Conservation (phyloP, 2,888 invertebrate genomes). For the Amiota mariae region DNA sequence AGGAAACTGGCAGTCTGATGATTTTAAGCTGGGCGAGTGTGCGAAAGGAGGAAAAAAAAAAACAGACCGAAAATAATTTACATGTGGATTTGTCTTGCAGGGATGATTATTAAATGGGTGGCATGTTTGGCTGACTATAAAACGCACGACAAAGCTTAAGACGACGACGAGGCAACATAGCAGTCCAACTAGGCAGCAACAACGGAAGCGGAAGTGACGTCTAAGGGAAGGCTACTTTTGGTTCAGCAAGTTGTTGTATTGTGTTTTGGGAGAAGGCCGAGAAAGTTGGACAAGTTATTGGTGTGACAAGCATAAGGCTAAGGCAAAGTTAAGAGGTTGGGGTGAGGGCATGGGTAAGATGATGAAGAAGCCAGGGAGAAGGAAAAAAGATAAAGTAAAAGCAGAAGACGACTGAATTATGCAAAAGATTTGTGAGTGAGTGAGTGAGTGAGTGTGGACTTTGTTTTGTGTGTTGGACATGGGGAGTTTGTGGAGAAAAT, state of each 20-base stretch:
- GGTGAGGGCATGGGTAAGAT: background rate
- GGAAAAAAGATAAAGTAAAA: constrained; percentile 39
- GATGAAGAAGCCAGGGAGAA: constrained; percentile 33
- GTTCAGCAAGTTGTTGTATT: constrained; percentile 20
- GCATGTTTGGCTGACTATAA: constrained; percentile 70
- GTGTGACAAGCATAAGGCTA: constrained; percentile 51
- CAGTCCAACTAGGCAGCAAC: constrained; percentile 19
- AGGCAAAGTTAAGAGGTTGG: background rate
- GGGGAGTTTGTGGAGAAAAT: background rate
- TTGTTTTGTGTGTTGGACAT: background rate
- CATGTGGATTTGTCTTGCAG: constrained; percentile 60
- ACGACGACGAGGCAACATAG: background rate
- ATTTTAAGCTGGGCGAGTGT: background rate
- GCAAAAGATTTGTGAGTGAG: constrained; percentile 65
- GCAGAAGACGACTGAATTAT: constrained; percentile 64
- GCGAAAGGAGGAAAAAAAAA: constrained; percentile 16
- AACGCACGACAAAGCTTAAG: constrained; percentile 47
- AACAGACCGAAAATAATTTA: constrained; percentile 54
- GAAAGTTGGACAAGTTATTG: constrained; percentile 51
- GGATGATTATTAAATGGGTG: constrained; percentile 73
- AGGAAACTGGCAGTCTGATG: background rate
- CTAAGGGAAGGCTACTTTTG: constrained; percentile 26
- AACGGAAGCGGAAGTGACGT: constrained; percentile 21
- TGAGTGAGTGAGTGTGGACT: constrained; percentile 47
- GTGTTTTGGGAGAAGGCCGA: constrained; percentile 40